Base-by-base conservation (phyloP, 2,888 invertebrate species). In the Morinoia aosen region DNA sequence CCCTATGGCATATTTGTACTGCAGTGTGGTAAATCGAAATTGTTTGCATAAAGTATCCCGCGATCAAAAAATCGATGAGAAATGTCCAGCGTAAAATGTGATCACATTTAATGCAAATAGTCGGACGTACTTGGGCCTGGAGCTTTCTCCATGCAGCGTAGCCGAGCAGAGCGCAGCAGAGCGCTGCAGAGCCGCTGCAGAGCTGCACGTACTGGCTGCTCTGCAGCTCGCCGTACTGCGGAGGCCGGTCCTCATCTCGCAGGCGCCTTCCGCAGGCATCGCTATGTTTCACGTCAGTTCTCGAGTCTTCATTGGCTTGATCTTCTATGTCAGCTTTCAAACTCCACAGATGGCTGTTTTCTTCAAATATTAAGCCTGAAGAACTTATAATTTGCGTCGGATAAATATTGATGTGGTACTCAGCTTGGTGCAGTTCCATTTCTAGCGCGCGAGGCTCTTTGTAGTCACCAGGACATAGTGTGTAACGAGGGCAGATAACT, bases 371-470 rank as follows among this genome's bases (percentile, higher is more conserved):
- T 5, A 57, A 14, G 3, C 93, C 40, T 12, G 57, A 33, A 19
- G 93, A 33, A 57, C 58, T 93, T 12, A 93, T 93, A 57, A 93
- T 93, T 93, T 57, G 93, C 14, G 93, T 93, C 25, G 93, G 93
- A 48, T 93, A 93, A 93, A 93, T 93, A 33, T 93, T 93, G 93
- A 93, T 93, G 57, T 93, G 56, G 33, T 57, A 93, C 57, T 93
- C 93, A 16, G 93, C 57, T 57, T 93, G 93, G 93, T 93, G 93
- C 12, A 93, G 19, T 33, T 93, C 57, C 93, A 93, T 93, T 39
- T 48, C 90, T 76, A 10, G 40, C 4, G 40, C 14, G 90, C n/a
- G 40, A 12, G 10, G 76, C 33, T 76, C 76, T 76, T 33, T 25
- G 2, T 1, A 76, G 33, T 76, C 76, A 76, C 7, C 76, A 33